Percentiles rank a stretch among this genome's conserved stretches.
Conservation (phyloP, 2,113 vertebrate species). For the Cariama cristata region DNA sequence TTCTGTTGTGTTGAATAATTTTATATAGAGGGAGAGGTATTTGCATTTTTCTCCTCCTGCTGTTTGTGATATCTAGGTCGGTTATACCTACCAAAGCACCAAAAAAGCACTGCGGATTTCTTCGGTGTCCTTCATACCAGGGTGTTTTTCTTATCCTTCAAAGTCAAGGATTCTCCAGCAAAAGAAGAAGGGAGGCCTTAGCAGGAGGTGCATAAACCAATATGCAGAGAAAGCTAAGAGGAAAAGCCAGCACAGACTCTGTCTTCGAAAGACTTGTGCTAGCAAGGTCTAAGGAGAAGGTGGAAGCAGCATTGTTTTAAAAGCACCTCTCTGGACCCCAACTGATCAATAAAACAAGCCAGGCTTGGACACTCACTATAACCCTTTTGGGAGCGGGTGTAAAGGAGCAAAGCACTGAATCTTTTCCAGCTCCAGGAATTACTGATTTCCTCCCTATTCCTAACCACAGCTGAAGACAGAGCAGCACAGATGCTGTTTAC, state of each 20-base stretch:
- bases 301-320: neutral
- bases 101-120: conserved; percentile 4
- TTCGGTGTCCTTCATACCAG: neutral
- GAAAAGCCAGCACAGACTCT: neutral
- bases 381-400: neutral
- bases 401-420: neutral
- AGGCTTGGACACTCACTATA: neutral
- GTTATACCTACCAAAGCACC: neutral
- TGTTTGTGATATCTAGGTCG: conserved; percentile 55
- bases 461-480: neutral
- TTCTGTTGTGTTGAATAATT: conserved; percentile 42
- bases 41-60: conserved; percentile 54
- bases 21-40: neutral
- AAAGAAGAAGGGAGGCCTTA: neutral
- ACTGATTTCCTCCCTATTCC: neutral
- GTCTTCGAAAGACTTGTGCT: neutral
- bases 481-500: neutral
- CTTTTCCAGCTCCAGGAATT: neutral
- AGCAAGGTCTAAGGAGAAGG: neutral
- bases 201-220: conserved; percentile 11
- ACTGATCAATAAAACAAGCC: neutral
- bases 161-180: conserved; percentile 21
- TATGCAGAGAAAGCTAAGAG: neutral
- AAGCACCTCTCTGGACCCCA: neutral
- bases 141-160: conserved; percentile 34